Base-by-base conservation (phyloP, 2,797 vertebrate species). In the Eulemur mongoz region DNA sequence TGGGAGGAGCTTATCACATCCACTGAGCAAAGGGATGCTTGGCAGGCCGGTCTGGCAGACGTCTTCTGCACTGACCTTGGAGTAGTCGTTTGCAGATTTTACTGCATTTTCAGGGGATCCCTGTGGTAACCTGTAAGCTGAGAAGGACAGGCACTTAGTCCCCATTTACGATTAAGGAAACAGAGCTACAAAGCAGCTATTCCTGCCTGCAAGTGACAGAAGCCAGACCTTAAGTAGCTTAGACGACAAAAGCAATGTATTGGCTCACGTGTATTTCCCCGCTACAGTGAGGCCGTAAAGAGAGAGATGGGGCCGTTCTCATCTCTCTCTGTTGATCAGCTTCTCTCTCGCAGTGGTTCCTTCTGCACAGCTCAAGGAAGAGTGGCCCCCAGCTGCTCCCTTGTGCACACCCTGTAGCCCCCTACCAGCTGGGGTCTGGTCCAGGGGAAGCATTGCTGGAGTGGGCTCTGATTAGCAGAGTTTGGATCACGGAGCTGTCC, bases 211-310 rank as follows among this genome's bases (percentile, higher is more conserved):
- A 23, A 12, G 78, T 15, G 57, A 27, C 38, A 38, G 84, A n/a
- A 67, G 20, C 45, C 89, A 89, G 79, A 17, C 70, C 59, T 57
- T 20, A 17, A 20, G 1, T 57, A 52, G 54, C 73, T 82, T 12
- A 9, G 43, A 35, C 0, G 30, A 6, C 40, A 78, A 48, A 72
- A 69, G 35, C 30, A 18, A 22, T 50, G 38, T 4, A 5, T 0
- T 30, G n/a, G 52, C 48, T 45, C 1, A 0, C 0, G 7, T 70
- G 0, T 52, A 4, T 25, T 80, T 63, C 35, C 50, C 40, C 0
- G 0, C 52, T 8, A 1, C 48, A 25, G 75, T 0, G 12, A n/a
- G 52, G 25, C 52, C 40, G 54, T 57, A 18, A 40, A 40, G 83
- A 25, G 45, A 25, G 76, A 76, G 30, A 14, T 0, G 11, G 48